Base-by-base conservation (phyloP, 2,888 invertebrate species). In the Zaprionus bogoriensis region DNA sequence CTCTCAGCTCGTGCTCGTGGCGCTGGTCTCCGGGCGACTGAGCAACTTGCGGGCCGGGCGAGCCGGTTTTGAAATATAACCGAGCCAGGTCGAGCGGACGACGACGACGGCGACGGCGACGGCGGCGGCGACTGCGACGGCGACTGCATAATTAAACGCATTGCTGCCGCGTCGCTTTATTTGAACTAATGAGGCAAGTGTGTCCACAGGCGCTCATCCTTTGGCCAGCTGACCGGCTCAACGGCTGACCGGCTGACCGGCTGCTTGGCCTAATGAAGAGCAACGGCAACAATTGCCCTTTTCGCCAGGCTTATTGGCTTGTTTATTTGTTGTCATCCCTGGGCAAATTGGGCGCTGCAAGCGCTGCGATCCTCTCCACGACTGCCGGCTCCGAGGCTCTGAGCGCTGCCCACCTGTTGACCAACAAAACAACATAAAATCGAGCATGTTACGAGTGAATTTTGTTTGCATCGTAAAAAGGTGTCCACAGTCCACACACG, bases 391-490 rank as follows among this genome's bases (percentile, higher is more conserved):
- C 48, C 38, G 23, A 39, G 19, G 25, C 38, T 32, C n/a, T 2
- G 10, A 3, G 27, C 27, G 10, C 42, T 30, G 30, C 44, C 42
- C 50, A 72, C 68, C 76, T 75, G 61, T 61, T 61, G 53, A 69
- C 67, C n/a, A 67, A 64, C 53, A 77, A 77, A 87, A 67, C 65
- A 72, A 57, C 66, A 81, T 82, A 82, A 82, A 82, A 54, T 87
- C 47, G 27, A 58, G 51, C 67, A 74, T 38, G 53, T 80, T 83
- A 80, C 71, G 80, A 75, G 47, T 65, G 60, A 76, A 57, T 64
- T 55, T 47, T 66, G 87, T 83, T 86, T 74, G 87, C 66, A 64
- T 80, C 84, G 71, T 87, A 68, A 80, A 80, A 60, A 52, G n/a
- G 32, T 36, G 32, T 47, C 19, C 23, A 17, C 53, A 57, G 25